phyloP scores from a whole-genome alignment of 2,797 vertebrate species.

The Nannoperca obscura region DNA sequence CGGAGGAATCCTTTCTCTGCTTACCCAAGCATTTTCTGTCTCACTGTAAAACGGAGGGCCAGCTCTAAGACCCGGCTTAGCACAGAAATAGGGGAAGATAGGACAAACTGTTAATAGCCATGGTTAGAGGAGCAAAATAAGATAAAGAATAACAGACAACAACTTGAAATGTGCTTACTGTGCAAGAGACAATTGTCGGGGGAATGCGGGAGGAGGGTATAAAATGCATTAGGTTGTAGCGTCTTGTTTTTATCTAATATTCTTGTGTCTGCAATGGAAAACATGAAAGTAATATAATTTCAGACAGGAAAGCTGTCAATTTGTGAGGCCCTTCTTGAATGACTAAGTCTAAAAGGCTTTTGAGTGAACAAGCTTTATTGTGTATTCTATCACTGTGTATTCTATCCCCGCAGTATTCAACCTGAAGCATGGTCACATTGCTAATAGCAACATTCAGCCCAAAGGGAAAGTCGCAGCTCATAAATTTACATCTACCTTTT shows the following conservation, averaged over 20 bases:
- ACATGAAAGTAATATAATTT: conserved; percentile 44
- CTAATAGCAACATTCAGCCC: conserved; percentile 63
- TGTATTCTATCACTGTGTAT: conserved; percentile 40
- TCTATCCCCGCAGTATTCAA: conserved; percentile 48
- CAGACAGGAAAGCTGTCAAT: conserved; percentile 40
- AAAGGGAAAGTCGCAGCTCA: conserved; percentile 58
- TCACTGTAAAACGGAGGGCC: conserved; percentile 72
- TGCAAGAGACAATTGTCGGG: conserved; percentile 67
- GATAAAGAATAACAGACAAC: conserved; percentile 80
- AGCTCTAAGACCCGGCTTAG: conserved; percentile 80
- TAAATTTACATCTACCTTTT: conserved; percentile 60
- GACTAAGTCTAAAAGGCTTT: conserved; percentile 28
- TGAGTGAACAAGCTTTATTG: conserved; percentile 35
- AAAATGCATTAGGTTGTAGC: conserved; percentile 44
- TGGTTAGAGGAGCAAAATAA: conserved; percentile 69
- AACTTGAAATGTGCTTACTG: conserved; percentile 78
- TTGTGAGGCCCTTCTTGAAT: conserved; percentile 32
- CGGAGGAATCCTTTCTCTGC: conserved; percentile 81
- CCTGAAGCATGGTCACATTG: conserved; percentile 57
- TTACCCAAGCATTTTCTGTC: conserved; percentile 80
- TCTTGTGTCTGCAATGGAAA: conserved; percentile 45
- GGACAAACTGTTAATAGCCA: conserved; percentile 78
- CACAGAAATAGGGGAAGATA: conserved; percentile 77
- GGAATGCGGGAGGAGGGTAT: conserved; percentile 35
- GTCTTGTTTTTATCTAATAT: conserved; percentile 59